These are phyloP conservation scores for Petroica traversi DNA, from an alignment of 2,113 vertebrate species.

Conservation along the genomic window DNA sequence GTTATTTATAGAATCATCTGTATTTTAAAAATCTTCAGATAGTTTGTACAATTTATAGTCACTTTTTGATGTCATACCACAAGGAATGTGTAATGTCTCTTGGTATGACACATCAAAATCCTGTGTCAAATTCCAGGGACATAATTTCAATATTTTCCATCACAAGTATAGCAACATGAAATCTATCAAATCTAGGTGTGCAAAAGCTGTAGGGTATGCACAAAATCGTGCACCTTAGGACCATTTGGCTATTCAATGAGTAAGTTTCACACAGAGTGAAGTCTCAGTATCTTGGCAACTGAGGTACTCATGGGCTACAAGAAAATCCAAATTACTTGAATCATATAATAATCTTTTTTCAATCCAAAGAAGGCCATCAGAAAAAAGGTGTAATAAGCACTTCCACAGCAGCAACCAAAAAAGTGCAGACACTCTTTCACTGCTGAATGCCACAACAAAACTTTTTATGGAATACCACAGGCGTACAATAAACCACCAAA, in stretches of 20 bases:
- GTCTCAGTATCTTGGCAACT: neutral
- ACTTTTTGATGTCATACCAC: neutral
- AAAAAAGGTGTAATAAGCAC: neutral
- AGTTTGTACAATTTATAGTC: neutral
- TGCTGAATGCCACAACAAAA: neutral
- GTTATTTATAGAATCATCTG: neutral
- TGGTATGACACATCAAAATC: neutral
- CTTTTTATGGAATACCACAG: neutral
- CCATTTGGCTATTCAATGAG: neutral
- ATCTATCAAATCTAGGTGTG: neutral
- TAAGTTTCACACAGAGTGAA: neutral
- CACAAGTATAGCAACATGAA: neutral
- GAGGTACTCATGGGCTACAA: neutral
- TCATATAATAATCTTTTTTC: neutral
- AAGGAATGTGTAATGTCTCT: neutral
- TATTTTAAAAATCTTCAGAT: neutral
- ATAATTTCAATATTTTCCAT: neutral
- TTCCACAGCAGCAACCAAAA: neutral
- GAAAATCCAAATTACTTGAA: neutral
- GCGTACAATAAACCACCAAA: neutral
- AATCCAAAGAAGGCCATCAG: neutral
- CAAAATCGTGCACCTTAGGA: neutral
- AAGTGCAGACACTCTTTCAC: neutral
- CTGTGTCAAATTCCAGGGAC: neutral
- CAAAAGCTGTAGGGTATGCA: neutral